phyloP scores from a whole-genome alignment of 53 echinoderm and acorn worm species.

The Echinarachnius parma region DNA sequence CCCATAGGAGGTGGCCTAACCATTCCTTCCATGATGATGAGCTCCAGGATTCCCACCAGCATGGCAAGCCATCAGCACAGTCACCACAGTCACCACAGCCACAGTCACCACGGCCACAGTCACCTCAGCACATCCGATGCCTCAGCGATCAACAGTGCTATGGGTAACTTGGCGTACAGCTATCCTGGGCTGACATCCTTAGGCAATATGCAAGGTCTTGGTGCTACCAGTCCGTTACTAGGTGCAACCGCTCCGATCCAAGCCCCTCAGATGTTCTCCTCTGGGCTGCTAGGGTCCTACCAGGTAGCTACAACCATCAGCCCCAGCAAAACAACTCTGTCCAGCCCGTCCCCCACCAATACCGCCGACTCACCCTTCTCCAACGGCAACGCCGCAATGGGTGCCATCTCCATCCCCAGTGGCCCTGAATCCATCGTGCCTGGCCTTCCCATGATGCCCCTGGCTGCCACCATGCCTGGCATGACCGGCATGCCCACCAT shows the following conservation, averaged over 20 bases:
- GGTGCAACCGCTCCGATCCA: slow-evolving; percentile 73
- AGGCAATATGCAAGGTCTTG: slow-evolving; percentile 58
- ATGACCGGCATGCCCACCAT: slow-evolving; percentile 38
- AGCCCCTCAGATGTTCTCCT: slow-evolving; percentile 72
- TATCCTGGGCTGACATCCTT: slow-evolving; percentile 60
- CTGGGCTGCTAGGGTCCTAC: slow-evolving; percentile 86
- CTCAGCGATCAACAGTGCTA: slow-evolving; percentile 54
- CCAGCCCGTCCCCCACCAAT: slow-evolving; percentile 47
- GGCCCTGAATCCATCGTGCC: slow-evolving; percentile 56
- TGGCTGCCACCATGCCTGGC: slow-evolving; percentile 53
- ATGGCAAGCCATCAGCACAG: no score
- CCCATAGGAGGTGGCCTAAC: slow-evolving; percentile 62
- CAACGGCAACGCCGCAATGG: slow-evolving; percentile 49
- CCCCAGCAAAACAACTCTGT: slow-evolving; percentile 40
- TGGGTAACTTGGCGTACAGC: slow-evolving; percentile 73
- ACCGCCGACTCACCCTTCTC: slow-evolving; percentile 57
- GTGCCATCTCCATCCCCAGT: slow-evolving; percentile 39
- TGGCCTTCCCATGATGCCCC: slow-evolving; percentile 54
- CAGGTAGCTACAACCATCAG: slow-evolving; percentile 60
- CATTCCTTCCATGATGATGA: slow-evolving; percentile 50
- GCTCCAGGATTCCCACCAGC: slow-evolving; percentile 54
- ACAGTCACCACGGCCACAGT: neutral
- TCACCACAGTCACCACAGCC: neutral
- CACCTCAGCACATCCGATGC: slow-evolving; percentile 46
- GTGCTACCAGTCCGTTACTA: slow-evolving; percentile 69